Base-by-base conservation (phyloP, 2,113 vertebrate species). In the Otis tarda region DNA sequence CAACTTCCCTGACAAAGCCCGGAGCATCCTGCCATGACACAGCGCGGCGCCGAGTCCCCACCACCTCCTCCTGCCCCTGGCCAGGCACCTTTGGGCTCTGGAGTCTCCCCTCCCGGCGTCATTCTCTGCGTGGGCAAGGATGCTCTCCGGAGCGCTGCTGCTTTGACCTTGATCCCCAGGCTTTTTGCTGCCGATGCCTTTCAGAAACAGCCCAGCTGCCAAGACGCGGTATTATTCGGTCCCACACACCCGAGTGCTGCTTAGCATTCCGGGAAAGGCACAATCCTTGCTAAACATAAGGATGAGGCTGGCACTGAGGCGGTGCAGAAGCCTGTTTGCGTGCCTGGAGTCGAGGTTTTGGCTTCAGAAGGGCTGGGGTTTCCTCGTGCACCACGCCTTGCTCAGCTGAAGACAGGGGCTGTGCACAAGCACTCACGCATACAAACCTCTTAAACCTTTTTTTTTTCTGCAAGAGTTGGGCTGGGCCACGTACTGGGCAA, bases 221-320 rank as follows among this genome's bases (percentile, higher is more conserved):
- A 49, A 81, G 65, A 71, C 5, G 5, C 1, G 60, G 33, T 45
- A 45, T 71, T 90, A 87, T 39, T 78, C 90, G 82, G 88, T 78
- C 77, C 83, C 92, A 69, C 64, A 21, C 4, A 24, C 77, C 76
- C 23, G 1, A 70, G 21, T 24, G 73, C 88, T 94, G 76, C 41
- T 95, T 71, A 86, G 83, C 83, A 95, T 94, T 95, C 93, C 68
- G 74, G 73, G 56, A 81, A 77, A 92, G 73, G 56, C 90, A 68
- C 60, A 35, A 8, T 68, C 83, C 80, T 78, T 67, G 60, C 69
- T 56, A 2, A 93, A 85, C 83, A 56, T 3, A 86, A 63, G 92
- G 85, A 71, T 56, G 86, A 92, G 86, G 16, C 86, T 91, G 89
- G 69, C 90, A 70, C 84, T 7, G 74, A 60, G 39, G 69, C 21